A percentile compares a stretch with the other conserved stretches of the same genome.
These are phyloP conservation scores for Channa argus DNA, from an alignment of 2,113 vertebrate species.

Conservation along the genomic window DNA sequence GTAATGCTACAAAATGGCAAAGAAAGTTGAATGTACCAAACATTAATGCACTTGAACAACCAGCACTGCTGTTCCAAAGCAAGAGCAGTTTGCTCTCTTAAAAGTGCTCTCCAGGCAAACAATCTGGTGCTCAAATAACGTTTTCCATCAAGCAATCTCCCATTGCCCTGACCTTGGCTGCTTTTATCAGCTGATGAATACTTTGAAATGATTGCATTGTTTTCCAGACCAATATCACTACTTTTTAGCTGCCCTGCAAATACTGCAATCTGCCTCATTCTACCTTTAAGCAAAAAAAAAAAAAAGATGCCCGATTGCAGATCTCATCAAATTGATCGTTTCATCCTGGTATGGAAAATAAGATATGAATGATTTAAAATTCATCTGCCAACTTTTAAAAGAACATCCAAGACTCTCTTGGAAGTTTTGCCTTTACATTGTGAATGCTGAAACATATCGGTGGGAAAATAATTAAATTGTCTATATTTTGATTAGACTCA, in stretches of 20 bases:
- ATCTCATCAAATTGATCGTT: slow-evolving; percentile 61
- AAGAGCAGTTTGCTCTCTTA: slow-evolving; percentile 21
- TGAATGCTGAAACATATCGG: background rate
- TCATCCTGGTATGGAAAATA: background rate
- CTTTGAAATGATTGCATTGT: slow-evolving; percentile 71
- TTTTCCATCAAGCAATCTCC: slow-evolving; percentile 62
- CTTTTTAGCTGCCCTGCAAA: slow-evolving; percentile 19
- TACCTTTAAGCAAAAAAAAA: slow-evolving; percentile 36
- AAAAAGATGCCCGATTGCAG: slow-evolving; percentile 47
- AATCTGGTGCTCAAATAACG: slow-evolving; percentile 47
- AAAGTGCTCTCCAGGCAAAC: slow-evolving; percentile 60
- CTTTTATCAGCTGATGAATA: slow-evolving; percentile 77
- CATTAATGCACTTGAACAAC: slow-evolving; percentile 30
- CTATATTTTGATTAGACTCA: slow-evolving; percentile 42
- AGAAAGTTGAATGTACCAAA: slow-evolving; percentile 37
- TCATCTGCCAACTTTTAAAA: slow-evolving; percentile 45
- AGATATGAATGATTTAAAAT: slow-evolving; percentile 55
- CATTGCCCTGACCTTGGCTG: slow-evolving; percentile 73
- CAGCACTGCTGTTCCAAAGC: slow-evolving; percentile 20
- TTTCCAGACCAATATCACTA: slow-evolving; percentile 43
- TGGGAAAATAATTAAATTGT: slow-evolving; percentile 42
- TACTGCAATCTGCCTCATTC: slow-evolving; percentile 32
- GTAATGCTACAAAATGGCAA: slow-evolving; percentile 27
- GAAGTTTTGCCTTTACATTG: background rate
- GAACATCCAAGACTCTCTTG: slow-evolving; percentile 42